A percentile compares a stretch with the other conserved stretches of the same genome.
These are phyloP conservation scores for Stomorhina lunata DNA, from an alignment of 2,888 invertebrate species.

Conservation along the genomic window DNA sequence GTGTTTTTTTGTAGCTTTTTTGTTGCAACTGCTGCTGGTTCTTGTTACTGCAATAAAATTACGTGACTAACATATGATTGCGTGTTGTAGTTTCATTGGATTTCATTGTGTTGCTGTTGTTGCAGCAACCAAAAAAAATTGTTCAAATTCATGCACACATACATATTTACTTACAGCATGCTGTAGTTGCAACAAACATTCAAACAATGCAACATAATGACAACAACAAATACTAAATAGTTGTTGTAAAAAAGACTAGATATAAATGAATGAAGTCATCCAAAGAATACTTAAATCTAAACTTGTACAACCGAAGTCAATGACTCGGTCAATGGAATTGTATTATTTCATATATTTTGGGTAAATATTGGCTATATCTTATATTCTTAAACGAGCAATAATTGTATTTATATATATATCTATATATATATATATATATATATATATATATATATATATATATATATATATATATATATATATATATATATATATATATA, in stretches of 20 bases:
- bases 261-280: slow-evolving; percentile 16
- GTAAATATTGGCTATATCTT: too few species aligned
- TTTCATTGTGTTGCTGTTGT: slow-evolving; percentile 52
- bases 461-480: too few species aligned
- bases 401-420: too few species aligned
- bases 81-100: slow-evolving; percentile 53
- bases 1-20: slow-evolving; percentile 18
- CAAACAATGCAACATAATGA: slow-evolving; percentile 28
- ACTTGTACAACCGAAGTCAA: too few species aligned
- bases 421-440: too few species aligned
- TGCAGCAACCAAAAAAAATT: slow-evolving; percentile 21
- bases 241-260: not conserved
- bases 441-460: too few species aligned
- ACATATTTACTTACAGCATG: slow-evolving; percentile 40
- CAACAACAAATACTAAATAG: slow-evolving; percentile 10
- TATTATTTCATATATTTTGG: too few species aligned
- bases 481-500: too few species aligned
- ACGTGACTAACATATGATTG: slow-evolving; percentile 64
- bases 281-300: too few species aligned
- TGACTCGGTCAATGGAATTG: too few species aligned
- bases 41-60: slow-evolving; percentile 60
- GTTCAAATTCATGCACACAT: slow-evolving; percentile 24
- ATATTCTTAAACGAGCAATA: too few species aligned
- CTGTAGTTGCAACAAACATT: not conserved
- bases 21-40: slow-evolving; percentile 59